Conservation (phyloP, 1,140 invertebrate genomes). For the Drosophila elegans region DNA sequence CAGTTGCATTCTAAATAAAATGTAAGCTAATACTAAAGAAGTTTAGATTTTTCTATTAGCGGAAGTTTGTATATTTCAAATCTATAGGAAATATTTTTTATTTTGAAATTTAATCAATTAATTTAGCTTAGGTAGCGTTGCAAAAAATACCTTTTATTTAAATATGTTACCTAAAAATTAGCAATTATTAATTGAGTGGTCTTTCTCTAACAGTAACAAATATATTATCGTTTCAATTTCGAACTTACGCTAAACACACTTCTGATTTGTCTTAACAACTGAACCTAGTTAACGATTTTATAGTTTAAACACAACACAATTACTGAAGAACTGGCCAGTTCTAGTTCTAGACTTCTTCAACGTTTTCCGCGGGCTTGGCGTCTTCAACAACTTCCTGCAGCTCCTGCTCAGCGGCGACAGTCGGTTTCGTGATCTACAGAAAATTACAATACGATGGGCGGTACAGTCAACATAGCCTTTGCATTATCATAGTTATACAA, state of each 20-base stretch:
- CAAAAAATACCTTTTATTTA: background rate
- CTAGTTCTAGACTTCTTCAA: conserved; percentile 45
- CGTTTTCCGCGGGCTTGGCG: conserved; percentile 35
- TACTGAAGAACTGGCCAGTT: background rate
- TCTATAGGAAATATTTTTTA: background rate
- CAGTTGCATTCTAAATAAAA: conserved; percentile 57
- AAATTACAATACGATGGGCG: conserved; percentile 35
- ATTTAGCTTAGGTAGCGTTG: background rate
- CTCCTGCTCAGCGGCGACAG: conserved; percentile 35
- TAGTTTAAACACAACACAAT: conserved; percentile 22
- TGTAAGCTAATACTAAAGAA: conserved; percentile 33
- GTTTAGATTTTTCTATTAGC: background rate
- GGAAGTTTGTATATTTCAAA: background rate
- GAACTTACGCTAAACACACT: conserved; percentile 38
- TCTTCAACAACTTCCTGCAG: conserved; percentile 21
- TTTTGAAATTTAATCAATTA: background rate
- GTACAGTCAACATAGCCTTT: conserved; percentile 21
- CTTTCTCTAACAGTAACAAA: conserved; percentile 18
- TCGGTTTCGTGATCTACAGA: conserved; percentile 55
- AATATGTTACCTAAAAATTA: background rate
- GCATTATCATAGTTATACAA: conserved; percentile 1
- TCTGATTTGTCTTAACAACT: conserved; percentile 31
- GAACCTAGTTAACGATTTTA: conserved; percentile 29
- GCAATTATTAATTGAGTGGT: background rate
- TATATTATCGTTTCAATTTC: conserved; percentile 32